Evolutionary conservation across 2,113 vertebrate genomes (phyloP).

Genomic region (Emydura subglobosa): DNA sequence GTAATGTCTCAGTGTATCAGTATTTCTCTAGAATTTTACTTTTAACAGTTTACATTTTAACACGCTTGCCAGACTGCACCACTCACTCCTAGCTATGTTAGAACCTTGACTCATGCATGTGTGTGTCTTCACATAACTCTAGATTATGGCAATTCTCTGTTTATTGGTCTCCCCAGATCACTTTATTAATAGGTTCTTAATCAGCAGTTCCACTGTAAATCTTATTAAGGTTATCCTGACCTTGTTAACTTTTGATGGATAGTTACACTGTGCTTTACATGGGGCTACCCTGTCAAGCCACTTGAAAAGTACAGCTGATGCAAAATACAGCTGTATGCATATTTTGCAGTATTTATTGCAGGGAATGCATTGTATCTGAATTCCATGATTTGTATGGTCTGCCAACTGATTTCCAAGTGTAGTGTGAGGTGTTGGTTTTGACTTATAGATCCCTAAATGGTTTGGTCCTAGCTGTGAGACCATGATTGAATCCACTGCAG

Average conservation of each 20-base stretch:
- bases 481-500: background rate
- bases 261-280: background rate
- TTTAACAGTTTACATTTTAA: constrained; percentile 52
- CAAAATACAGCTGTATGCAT: background rate
- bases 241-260: background rate
- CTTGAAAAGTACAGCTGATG: background rate
- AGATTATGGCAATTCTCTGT: constrained; percentile 36
- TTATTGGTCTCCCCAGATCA: constrained; percentile 24
- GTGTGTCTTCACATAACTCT: constrained; percentile 7
- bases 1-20: background rate
- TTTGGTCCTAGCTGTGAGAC: too few species aligned
- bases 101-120: constrained; percentile 6
- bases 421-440: background rate
- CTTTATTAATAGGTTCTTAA: background rate
- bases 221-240: background rate
- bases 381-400: background rate
- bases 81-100: background rate
- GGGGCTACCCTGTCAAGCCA: background rate
- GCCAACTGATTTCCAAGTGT: background rate
- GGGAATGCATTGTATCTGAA: background rate
- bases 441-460: background rate
- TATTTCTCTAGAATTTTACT: constrained; percentile 41
- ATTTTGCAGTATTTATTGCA: background rate
- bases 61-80: constrained; percentile 13
- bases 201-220: background rate